Evolutionary conservation across 2,888 invertebrate species (phyloP), one percentile per base, ranked within the genome.

Genomic region (Drosophila ezoana): DNA sequence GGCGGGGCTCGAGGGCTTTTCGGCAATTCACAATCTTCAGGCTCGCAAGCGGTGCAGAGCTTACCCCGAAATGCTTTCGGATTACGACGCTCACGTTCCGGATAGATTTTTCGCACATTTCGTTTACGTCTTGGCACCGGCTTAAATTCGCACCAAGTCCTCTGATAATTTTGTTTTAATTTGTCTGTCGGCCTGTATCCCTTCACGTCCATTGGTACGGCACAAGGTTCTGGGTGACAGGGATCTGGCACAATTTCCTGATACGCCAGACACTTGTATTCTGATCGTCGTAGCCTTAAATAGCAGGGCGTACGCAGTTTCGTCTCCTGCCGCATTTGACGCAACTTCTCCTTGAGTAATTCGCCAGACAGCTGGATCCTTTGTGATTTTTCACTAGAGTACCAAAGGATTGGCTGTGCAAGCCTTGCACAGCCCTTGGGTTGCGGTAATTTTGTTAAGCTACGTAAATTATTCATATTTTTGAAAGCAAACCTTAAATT

Each of bases 111-210:
- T 4, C 40, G 20, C 0, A 68, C 14, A 3, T 8, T 14, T 1
- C 48, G 52, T n/a, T 33, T 47, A 13, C n/a, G 20, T 2, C 3
- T 20, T 0, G 71, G 67, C 28, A 44, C 0, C 0, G n/a, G 28
- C 3, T 48, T 52, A 23, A 59, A 23, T 13, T 79, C 79, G 23
- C 61, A 53, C 79, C 79, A 79, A 9, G 76, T 79, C 1, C 65
- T 59, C 33, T 82, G 83, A 23, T 82, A 79, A 4, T 33, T 18
- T 0, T 60, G 45, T 0, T 5, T 9, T 1, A 1, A 3, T 43
- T 79, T 75, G 16, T 82, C 76, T 23, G 58, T 62, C 0, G 76
- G 76, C 8, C 14, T 20, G n/a, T 82, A 79, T 2, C 38, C 40
- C 0, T 28, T 33, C 3, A 35, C 28, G 43, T 79, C 79, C 10